Evolutionary conservation across 1,140 invertebrate species (phyloP), one percentile per base, ranked within the genome.

Genomic region (Sipha flava): DNA sequence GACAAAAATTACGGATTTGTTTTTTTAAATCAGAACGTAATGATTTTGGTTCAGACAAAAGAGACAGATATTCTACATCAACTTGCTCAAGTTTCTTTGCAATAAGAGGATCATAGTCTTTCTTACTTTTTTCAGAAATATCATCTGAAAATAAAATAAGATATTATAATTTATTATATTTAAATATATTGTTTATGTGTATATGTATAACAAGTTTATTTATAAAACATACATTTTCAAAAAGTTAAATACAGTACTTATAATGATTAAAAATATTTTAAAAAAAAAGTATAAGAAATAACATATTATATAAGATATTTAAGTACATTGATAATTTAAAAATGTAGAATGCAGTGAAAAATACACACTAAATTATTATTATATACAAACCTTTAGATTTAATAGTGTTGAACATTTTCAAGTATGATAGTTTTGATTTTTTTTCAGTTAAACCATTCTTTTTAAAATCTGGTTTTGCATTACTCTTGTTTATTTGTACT

Each of bases 81-180:
- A 77, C 29, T 77, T 77, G 73, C 6, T 77, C 73, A 10, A 77
- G 40, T 59, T 77, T 77, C n/a, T 77, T 77, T 29, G 52, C 3
- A 9, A 77, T 77, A 43, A 77, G 0, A 40, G 73, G 73, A 59
- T 77, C 73, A 57, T 59, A 57, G 59, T 77, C 52, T 40, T 77
- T 77, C 59, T 77, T 57, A 18, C 21, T 10, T 54, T 77, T 77
- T 37, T 26, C 52, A 66, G 81, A 80, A 72, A 81, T 82, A 68
- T 84, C 47, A 52, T 80, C 62, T 37, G 77, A 75, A 49, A 57
- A 81, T 80, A 40, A 34, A 64, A 79, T 81, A 45, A 73, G 21
- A 16, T 31, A 31, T n/a, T n/a, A n/a, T 62, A 31, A 62, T 34
- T 10, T 10, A 29, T 62, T 62, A 9, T 1, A 18, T 18, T n/a